A percentile compares a stretch with the other conserved stretches of the same genome.
These are phyloP conservation scores for Drosophila erecta DNA, from an alignment of 1,140 invertebrate species.

Conservation along the genomic window DNA sequence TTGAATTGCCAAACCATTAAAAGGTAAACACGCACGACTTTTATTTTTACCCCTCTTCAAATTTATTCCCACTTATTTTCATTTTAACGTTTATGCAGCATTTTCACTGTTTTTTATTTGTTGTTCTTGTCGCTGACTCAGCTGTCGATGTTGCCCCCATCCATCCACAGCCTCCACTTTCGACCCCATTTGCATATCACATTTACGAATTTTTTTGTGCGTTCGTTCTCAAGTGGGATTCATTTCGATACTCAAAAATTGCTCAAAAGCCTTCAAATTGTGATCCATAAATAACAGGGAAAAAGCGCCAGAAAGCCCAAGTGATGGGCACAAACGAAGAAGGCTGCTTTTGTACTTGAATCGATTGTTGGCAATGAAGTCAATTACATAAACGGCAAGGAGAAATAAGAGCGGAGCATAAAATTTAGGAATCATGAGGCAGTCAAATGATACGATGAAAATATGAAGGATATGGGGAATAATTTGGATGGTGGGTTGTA, in stretches of 20 bases:
- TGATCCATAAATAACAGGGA: constrained; percentile 44
- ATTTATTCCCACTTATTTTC: constrained; percentile 9
- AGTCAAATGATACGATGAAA: constrained; percentile 1
- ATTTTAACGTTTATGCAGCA: constrained; percentile 28
- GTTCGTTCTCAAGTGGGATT: constrained; percentile 46
- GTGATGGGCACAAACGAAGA: constrained; percentile 24
- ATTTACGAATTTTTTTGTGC: constrained; percentile 46
- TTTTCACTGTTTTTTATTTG: constrained; percentile 31
- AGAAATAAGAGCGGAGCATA: background rate
- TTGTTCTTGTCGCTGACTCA: constrained; percentile 40
- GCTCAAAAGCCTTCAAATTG: constrained; percentile 49
- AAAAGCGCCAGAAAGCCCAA: constrained; percentile 8
- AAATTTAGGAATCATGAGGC: constrained; percentile 15
- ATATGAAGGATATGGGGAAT: background rate
- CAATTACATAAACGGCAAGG: constrained; percentile 56
- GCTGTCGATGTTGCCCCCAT: constrained; percentile 22
- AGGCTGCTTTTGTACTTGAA: constrained; percentile 45
- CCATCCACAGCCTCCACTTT: background rate
- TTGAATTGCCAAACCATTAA: constrained; percentile 2
- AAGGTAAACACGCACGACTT: background rate
- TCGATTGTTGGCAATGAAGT: constrained; percentile 63
- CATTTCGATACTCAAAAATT: constrained; percentile 48
- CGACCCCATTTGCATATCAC: constrained; percentile 46
- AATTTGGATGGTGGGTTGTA: background rate
- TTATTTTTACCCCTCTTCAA: background rate